Evolutionary conservation across 35 echinoderm and acorn worm genomes (phyloP), one percentile per base, ranked within the genome.

Genomic region (Apostichopus californicus): DNA sequence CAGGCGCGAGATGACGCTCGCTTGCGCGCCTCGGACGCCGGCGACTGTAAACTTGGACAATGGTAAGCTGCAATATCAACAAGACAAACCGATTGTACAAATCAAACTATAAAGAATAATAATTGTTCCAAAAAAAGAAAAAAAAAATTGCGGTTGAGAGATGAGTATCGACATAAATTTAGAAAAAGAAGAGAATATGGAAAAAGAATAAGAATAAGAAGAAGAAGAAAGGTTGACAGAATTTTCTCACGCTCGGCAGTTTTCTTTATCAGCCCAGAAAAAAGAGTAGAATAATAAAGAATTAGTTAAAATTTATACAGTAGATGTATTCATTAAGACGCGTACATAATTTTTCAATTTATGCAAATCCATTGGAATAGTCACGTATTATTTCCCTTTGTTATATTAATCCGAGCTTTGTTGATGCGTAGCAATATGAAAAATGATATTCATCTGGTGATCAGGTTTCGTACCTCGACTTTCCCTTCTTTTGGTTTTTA

Each of bases 31-130:
- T 58, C 15, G 56, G 54, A 85, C 81, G 81, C 54, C 55, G 54
- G 54, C 81, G 57, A 20, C 81, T 61, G 55, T n/a, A n/a, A 21
- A 14, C 55, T 85, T 22, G 5, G 54, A 85, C 81, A 85, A 85
- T 57, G 58, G 81, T 85, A 85, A 85, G 81, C 81, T 85, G 81
- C 22, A 57, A 85, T 85, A 85, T 85, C 81, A 85, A 85, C 52
- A 85, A 85, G 81, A 85, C 81, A 85, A 85, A 18, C 23, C 81
- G 57, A n/a, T 85, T 85, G 81, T 75, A 59, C 81, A 85, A 85
- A 85, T 85, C 81, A 85, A 85, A 85, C 81, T 85, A 56, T 59
- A 59, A 59, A 59, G 54, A 58, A 56, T 85, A 85, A 85, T 58
- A 75, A 75, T 75, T 75, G 17, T n/a, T 22, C 14, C 14, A 28